Conservation (phyloP, 2,113 vertebrate species). For the Parotia lawesii region DNA sequence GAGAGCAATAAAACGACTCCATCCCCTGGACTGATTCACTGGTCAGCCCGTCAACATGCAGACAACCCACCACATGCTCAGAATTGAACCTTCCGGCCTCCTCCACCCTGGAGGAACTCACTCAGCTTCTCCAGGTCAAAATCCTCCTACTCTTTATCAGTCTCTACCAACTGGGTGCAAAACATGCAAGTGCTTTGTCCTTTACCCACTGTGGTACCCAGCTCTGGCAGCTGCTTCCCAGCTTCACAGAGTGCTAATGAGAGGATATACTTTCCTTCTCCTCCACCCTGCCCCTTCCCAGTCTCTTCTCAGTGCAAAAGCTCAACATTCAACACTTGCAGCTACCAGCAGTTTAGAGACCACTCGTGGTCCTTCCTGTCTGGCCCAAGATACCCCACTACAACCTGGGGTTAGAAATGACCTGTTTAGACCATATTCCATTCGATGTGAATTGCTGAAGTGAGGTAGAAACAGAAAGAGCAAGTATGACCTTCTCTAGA, state of each 20-base stretch:
- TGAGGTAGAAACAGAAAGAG: not conserved
- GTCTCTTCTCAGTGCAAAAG: not conserved
- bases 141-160: not conserved
- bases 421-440: not conserved
- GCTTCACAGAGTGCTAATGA: not conserved
- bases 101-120: not conserved
- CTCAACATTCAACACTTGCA: not conserved
- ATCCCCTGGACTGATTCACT: not conserved
- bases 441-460: not conserved
- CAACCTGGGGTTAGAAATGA: not conserved
- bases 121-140: not conserved
- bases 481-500: not conserved
- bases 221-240: not conserved
- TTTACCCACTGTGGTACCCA: not conserved
- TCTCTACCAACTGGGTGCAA: not conserved
- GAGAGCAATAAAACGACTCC: not conserved
- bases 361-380: not conserved
- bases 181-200: not conserved
- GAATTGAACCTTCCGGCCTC: not conserved
- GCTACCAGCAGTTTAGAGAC: not conserved
- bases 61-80: not conserved
- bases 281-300: not conserved
- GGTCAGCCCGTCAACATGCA: rapidly evolving
- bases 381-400: not conserved
- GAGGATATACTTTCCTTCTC: not conserved